Base-by-base conservation (phyloP, 2,888 invertebrate genomes). In the Gryllus longicercus region DNA sequence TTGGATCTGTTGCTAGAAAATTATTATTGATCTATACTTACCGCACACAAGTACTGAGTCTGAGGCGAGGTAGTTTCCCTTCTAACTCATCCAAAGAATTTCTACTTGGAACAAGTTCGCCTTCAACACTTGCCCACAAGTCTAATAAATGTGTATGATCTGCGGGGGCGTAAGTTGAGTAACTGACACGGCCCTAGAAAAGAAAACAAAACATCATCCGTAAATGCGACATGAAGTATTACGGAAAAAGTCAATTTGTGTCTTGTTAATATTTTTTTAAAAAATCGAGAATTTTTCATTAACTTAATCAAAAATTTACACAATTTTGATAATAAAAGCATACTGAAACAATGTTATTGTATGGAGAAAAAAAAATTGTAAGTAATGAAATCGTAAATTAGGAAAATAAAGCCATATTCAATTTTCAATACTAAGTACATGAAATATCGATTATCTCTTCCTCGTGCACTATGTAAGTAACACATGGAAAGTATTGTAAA, bases 21-120 rank as follows among this genome's bases (percentile, higher is more conserved):
- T 38, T 38, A 38, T 8, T 38, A 5, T 8, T 38, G 38, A 8
- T 38, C 38, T 38, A 38, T 38, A 10, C 83, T 83, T 86, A 91
- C 91, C 89, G 89, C 86, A 92, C 91, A 83, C 92, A 92, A 2
- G 91, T 90, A 84, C 91, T 91, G 51, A 92, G 89, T 82, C 91
- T 91, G 50, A 92, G 86, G n/a, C 90, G 89, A 0, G 92, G 92
- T 4, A 91, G 86, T 84, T 91, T 92, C 38, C 92, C 92, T 86
- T 92, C 92, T 50, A 92, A 86, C 83, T 92, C 91, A 84, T 91
- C 91, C 51, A 91, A 89, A 74, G 91, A 91, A 84, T 91, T 91
- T 80, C 90, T 87, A 83, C 91, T 91, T 0, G 91, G 91, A 23
- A 90, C 87, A 79, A 91, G 91, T 85, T 92, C 92, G 85, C 91